These are phyloP conservation scores for Standfussiana lucernea DNA, from an alignment of 2,888 invertebrate genomes.

Conservation along the genomic window DNA sequence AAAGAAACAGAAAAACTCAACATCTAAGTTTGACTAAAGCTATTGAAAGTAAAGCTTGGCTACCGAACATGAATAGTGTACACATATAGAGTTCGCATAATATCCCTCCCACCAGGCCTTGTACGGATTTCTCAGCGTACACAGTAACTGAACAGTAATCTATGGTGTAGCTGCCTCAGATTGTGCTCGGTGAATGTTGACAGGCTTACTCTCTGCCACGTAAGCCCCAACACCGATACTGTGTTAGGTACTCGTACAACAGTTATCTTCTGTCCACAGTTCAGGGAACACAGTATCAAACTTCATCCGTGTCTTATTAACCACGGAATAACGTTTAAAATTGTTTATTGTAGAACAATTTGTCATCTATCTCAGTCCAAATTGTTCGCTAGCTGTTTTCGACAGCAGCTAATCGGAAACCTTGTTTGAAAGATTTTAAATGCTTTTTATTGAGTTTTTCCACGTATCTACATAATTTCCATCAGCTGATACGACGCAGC, in stretches of 20 bases:
- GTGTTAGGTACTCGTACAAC: background rate
- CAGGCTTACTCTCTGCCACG: background rate
- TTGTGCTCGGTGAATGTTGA: conserved; percentile 2
- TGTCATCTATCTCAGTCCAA: conserved; percentile 57
- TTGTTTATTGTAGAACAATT: conserved; percentile 23
- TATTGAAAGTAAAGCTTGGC: conserved; percentile 16
- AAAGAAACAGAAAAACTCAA: conserved; percentile 48
- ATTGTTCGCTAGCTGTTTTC: conserved; percentile 62
- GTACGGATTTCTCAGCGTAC: background rate
- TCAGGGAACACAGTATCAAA: background rate
- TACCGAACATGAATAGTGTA: background rate
- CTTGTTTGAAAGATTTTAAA: conserved; percentile 59
- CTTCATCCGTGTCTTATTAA: background rate
- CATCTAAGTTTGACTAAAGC: conserved; percentile 14
- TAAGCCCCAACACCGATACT: conserved; percentile 4
- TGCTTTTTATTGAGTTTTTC: no score
- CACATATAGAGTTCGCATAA: background rate
- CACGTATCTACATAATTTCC: conserved; percentile 36
- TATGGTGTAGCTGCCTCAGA: conserved; percentile 7
- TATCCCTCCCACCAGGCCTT: background rate
- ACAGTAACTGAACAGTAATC: conserved; percentile 18
- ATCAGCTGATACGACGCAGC: conserved; percentile 17
- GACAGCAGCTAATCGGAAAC: conserved; percentile 67
- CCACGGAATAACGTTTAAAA: conserved; percentile 13
- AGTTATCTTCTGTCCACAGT: background rate